Conservation (phyloP, 2,113 vertebrate genomes). For the Raja brachyura region DNA sequence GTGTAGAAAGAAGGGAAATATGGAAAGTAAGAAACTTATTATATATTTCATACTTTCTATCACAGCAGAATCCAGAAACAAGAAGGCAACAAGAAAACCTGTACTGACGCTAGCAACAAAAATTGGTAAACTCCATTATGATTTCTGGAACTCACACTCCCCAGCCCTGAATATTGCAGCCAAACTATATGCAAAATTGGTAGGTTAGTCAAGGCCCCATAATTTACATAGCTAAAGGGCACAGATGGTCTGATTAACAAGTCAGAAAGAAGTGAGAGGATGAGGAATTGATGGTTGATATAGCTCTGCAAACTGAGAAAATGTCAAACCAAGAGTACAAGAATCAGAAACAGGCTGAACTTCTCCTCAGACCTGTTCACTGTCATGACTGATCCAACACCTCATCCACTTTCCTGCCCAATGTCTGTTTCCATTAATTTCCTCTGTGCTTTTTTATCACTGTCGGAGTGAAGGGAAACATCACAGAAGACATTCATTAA, state of each 20-base stretch:
- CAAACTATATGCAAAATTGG: not conserved
- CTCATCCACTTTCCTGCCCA: no score
- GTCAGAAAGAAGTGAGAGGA: not conserved
- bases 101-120: not conserved
- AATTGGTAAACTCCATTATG: not conserved
- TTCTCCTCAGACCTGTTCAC: no score
- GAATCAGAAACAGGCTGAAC: no score
- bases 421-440: no score
- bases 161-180: not conserved
- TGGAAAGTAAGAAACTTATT: not conserved
- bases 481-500: no score
- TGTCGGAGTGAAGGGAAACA: no score
- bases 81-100: not conserved
- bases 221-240: not conserved
- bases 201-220: not conserved
- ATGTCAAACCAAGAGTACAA: not conserved
- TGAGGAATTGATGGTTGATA: not conserved
- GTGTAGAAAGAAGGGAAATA: not conserved
- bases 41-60: not conserved
- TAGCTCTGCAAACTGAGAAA: not conserved
- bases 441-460: no score
- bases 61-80: not conserved
- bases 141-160: no score
- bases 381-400: no score
- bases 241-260: slow-evolving; percentile 2